Base-by-base conservation (phyloP, 2,888 invertebrate species). In the Caenorhabditis doughertyi region DNA sequence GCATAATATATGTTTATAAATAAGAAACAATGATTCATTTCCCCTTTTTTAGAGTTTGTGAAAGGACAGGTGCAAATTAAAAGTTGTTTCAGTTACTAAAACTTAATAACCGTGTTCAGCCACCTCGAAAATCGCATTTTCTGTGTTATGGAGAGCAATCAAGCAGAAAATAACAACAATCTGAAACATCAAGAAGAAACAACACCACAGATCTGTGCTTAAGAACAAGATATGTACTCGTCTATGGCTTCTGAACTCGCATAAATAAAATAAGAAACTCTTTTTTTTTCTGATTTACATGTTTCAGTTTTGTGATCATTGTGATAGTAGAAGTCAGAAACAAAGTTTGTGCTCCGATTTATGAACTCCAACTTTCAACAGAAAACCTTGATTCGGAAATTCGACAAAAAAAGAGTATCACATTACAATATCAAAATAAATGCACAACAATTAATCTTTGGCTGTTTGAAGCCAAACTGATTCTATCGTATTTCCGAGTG, bases 11-110 rank as follows among this genome's bases (percentile, higher is more conserved):
- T 32, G 9, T 32, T 32, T 32, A 4, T 9, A 3, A 42, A 18
- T 0, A 11, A 16, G 13, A 42, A 16, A 16, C 0, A 51, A 0
- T 58, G 35, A 58, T 8, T 58, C 13, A 35, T 21, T 35, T 56
- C 8, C n/a, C 32, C 8, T 11, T 58, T 58, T 58, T 58, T 58
- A 25, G 39, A 58, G 58, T 58, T 58, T 58, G 39, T 58, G 58
- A 39, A 42, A 16, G 3, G 13, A 11, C 58, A 58, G 39, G 58
- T 58, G 58, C 32, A 58, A 56, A 21, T 32, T n/a, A n/a, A n/a
- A n/a, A n/a, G 13, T 23, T 42, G 13, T 42, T 42, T 42, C 16
- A 21, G 23, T 16, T 58, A 42, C 11, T 35, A 35, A 13, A 35
- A 18, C 18, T 35, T 55, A 13, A 55, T 56, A 29, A 21, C 3